Evolutionary conservation across 2,888 invertebrate species (phyloP).

Genomic region (Actias luna): DNA sequence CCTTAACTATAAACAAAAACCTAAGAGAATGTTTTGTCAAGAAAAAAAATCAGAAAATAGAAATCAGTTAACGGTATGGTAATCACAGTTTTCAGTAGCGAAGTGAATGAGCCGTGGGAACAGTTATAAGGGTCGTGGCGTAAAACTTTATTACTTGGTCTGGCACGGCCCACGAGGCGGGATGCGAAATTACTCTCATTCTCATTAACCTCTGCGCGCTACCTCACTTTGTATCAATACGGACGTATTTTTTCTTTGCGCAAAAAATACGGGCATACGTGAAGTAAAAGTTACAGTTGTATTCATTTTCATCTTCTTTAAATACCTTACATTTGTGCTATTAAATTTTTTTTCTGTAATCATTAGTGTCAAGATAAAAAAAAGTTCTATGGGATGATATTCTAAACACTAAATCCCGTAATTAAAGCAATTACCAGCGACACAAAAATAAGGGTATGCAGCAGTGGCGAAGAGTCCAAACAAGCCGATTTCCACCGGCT

Average conservation of each 20-base stretch:
- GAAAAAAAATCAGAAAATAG: constrained; percentile 34
- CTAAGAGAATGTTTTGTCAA: background rate
- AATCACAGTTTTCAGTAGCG: constrained; percentile 59
- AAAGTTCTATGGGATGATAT: too few relatives aligned
- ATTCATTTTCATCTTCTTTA: constrained; percentile 5
- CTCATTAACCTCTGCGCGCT: constrained; percentile 69
- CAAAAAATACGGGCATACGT: constrained; percentile 24
- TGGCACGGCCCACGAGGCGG: constrained; percentile 57
- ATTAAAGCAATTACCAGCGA: too few relatives aligned
- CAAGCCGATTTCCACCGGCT: too few relatives aligned
- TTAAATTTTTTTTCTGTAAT: background rate
- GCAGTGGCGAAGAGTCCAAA: too few relatives aligned
- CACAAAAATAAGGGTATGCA: too few relatives aligned
- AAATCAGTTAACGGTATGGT: constrained; percentile 70
- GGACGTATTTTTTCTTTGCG: constrained; percentile 51
- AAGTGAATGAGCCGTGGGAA: constrained; percentile 53
- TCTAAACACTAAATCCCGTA: too few relatives aligned
- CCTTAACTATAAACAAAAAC: background rate
- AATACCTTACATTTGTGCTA: background rate
- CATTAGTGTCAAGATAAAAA: too few relatives aligned
- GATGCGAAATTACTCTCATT: constrained; percentile 67
- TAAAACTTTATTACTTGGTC: constrained; percentile 70
- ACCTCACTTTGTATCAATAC: constrained; percentile 57
- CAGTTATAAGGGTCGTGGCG: constrained; percentile 66
- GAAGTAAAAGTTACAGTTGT: constrained; percentile 16